Evolutionary conservation across 2,113 vertebrate species (phyloP).

Genomic region (Ameiurus melas): DNA sequence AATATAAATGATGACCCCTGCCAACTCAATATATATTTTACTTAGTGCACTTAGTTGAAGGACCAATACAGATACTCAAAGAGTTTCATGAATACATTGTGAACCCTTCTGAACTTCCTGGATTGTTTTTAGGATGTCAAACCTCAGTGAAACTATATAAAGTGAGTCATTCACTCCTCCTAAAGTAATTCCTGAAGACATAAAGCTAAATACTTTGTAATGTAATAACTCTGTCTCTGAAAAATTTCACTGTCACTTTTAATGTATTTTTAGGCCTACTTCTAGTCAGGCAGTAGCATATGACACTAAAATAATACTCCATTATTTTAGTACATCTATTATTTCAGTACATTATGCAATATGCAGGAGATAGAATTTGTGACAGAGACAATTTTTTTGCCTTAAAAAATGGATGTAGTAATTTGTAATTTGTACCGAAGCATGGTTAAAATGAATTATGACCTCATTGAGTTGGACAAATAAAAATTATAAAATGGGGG

Average conservation of each 20-base stretch:
- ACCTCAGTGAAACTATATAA: background rate
- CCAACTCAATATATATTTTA: too few species aligned
- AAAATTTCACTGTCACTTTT: background rate
- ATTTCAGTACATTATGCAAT: background rate
- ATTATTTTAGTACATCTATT: background rate
- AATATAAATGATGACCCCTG: too few species aligned
- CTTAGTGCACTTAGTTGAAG: too few species aligned
- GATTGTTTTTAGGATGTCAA: too few species aligned
- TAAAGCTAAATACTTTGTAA: background rate
- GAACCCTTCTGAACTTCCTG: too few species aligned
- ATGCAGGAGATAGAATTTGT: background rate
- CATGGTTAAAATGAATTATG: too few species aligned
- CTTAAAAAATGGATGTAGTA: too few species aligned
- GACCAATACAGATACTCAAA: too few species aligned
- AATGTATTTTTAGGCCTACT: background rate
- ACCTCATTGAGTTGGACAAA: background rate
- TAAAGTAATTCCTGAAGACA: too few species aligned
- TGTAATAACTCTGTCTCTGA: too few species aligned
- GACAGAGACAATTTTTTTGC: background rate
- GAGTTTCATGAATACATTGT: too few species aligned
- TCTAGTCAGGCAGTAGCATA: background rate
- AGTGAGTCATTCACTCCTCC: background rate
- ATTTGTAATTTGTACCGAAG: too few species aligned
- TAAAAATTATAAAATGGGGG: background rate
- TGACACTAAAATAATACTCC: background rate